Evolutionary conservation across 1,140 invertebrate genomes (phyloP), one percentile per base, ranked within the genome.

Genomic region (Piezodorus guildinii): DNA sequence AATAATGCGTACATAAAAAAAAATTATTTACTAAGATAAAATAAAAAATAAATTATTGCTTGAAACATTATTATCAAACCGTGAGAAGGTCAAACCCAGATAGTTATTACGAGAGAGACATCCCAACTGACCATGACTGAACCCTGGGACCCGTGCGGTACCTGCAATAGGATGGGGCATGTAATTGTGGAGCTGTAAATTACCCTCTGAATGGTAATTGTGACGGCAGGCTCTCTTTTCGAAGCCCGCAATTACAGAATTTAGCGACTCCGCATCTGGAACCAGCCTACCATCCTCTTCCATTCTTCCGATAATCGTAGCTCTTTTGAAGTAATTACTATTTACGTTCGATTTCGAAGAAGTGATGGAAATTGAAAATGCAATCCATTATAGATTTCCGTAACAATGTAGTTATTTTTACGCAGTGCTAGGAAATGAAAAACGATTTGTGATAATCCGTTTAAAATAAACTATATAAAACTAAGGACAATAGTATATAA

Each of bases 171-270:
- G 46, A 17, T 21, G n/a, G 16, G 8, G 10, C 46, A 21, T 49
- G 19, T 56, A 56, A 56, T 56, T 56, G 52, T 56, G 21, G 27
- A 56, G 52, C 23, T 56, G 52, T 56, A 56, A 56, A 56, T 56
- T 17, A 23, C 52, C 5, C n/a, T 3, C 4, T 1, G 52, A n/a
- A 3, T 16, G 52, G 17, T 56, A 56, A 56, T 56, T 56, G 52
- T 25, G 21, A 27, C 15, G 52, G 23, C 17, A 10, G 14, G 2
- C 2, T 56, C 3, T 1, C 19, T 8, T 15, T 23, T 23, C 12
- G 1, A 1, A 14, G 21, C 46, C 46, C 10, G 17, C 46, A 49
- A 49, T 49, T 49, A 49, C 10, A n/a, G n/a, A 49, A 49, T 49
- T 49, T 49, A 49, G 46, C 46, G n/a, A 49, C n/a, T 49, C n/a